A percentile compares a stretch with the other conserved stretches of the same genome.
phyloP scores from a whole-genome alignment of 2,797 vertebrate genomes.

The Champsocephalus esox region DNA sequence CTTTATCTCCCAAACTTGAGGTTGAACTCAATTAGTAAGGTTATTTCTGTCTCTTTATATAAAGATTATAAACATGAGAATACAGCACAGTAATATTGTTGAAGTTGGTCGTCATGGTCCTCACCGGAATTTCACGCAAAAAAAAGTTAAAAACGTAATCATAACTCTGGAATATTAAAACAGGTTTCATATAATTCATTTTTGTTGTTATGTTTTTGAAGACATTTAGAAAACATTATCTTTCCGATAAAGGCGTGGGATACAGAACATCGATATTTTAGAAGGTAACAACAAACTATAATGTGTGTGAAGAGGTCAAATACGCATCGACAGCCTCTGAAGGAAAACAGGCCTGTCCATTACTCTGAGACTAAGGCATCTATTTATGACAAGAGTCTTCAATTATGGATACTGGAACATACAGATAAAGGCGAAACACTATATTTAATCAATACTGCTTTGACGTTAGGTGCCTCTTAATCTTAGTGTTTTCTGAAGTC shows the following conservation, averaged over 20 bases:
- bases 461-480: too few species aligned
- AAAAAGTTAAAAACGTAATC: neutral
- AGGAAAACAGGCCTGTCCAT: too few species aligned
- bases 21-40: constrained; percentile 10
- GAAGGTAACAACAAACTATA: neutral
- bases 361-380: too few species aligned
- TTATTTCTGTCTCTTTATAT: constrained; percentile 18
- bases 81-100: constrained; percentile 9
- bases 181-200: neutral
- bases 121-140: neutral
- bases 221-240: neutral
- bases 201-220: neutral
- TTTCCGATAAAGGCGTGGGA: neutral
- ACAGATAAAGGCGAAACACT: too few species aligned
- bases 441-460: too few species aligned
- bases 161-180: neutral
- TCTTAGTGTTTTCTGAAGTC: too few species aligned
- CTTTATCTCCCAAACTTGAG: neutral
- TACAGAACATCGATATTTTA: neutral
- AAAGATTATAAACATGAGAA: constrained; percentile 20
- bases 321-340: too few species aligned
- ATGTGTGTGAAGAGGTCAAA: neutral
- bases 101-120: constrained; percentile 3
- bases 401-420: too few species aligned
- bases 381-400: too few species aligned